A percentile compares a stretch with the other conserved stretches of the same genome.
phyloP scores from a whole-genome alignment of 2,797 vertebrate genomes.

The Pangasius djambal region DNA sequence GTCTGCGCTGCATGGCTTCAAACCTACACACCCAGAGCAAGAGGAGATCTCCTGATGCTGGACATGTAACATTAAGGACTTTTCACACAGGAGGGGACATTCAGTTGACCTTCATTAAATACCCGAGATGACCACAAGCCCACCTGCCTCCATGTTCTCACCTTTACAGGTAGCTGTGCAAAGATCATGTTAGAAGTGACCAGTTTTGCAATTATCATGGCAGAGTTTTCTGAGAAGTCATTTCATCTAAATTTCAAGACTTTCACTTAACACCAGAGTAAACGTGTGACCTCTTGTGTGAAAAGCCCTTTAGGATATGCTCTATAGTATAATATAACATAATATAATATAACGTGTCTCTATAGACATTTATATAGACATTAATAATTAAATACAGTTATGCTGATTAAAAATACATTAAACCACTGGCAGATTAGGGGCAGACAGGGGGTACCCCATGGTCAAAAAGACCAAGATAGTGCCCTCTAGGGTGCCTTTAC shows the following conservation, averaged over 20 bases:
- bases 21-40: slow-evolving; percentile 50
- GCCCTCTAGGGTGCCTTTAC: not conserved
- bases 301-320: not conserved
- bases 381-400: not conserved
- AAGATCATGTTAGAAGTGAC: not conserved
- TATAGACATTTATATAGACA: not conserved
- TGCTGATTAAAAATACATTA: not conserved
- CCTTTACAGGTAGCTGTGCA: not conserved
- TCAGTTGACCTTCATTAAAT: not conserved
- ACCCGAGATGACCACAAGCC: not conserved
- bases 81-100: not conserved
- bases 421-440: not conserved
- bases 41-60: not conserved
- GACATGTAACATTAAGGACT: not conserved
- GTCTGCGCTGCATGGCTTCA: slow-evolving; percentile 79
- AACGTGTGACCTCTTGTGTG: not conserved
- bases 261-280: not conserved
- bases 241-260: not conserved
- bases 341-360: not conserved
- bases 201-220: not conserved
- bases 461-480: not conserved
- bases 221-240: not conserved
- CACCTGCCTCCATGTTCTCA: not conserved
- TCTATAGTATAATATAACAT: not conserved
- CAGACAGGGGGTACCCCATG: not conserved